Evolutionary conservation across 2,888 invertebrate species (phyloP).

Genomic region (Harpagoxenus sublaevis): DNA sequence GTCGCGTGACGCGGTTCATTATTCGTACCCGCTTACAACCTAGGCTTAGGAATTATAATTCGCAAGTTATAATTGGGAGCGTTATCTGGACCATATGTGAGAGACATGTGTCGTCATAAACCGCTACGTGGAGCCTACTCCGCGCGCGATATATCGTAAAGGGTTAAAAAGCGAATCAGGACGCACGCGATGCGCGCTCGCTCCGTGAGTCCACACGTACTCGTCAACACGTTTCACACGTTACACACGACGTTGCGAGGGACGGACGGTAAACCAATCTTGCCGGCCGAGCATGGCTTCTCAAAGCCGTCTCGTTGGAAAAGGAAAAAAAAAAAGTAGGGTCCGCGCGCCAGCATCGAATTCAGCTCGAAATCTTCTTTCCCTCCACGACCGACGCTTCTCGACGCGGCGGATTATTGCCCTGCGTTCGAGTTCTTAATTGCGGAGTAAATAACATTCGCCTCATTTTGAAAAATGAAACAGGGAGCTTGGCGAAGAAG

Average conservation of each 20-base stretch:
- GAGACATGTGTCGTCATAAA: not conserved
- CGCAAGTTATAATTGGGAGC: not conserved
- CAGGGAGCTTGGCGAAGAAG: not conserved
- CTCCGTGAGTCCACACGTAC: conserved; percentile 7
- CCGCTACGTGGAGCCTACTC: not conserved
- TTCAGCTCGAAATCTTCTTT: conserved; percentile 12
- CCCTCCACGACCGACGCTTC: not conserved
- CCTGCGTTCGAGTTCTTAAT: not conserved
- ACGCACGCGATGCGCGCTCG: conserved; percentile 37
- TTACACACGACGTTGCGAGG: not conserved
- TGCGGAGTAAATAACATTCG: not conserved
- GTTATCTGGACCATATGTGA: not conserved
- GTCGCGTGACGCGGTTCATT: not conserved
- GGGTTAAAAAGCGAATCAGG: conserved; percentile 46
- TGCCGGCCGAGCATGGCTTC: conserved; percentile 44
- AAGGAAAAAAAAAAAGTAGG: conserved; percentile 21
- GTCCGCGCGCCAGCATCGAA: not conserved
- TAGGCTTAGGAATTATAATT: not conserved
- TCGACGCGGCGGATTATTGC: not conserved
- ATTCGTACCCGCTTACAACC: not conserved
- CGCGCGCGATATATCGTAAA: conserved; percentile 18
- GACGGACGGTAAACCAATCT: conserved; percentile 43
- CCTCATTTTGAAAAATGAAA: not conserved
- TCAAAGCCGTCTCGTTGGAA: conserved; percentile 26
- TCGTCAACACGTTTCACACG: conserved; percentile 43